phyloP scores from a whole-genome alignment of 2,797 vertebrate genomes.

The Cottoperca gobio region DNA sequence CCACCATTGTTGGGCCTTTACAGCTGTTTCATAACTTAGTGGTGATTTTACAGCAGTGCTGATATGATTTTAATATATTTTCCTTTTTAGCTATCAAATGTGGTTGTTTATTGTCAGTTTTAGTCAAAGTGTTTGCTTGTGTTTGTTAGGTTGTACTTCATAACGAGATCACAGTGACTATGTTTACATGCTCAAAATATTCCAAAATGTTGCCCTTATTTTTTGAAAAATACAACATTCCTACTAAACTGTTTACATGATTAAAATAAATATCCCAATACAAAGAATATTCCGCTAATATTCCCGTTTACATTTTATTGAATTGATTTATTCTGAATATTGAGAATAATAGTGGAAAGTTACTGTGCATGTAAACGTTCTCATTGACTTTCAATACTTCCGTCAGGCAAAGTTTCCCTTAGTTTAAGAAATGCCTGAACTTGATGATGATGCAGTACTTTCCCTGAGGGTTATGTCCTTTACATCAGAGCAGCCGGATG shows the following conservation, averaged over 20 bases:
- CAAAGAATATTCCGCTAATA: too few species aligned
- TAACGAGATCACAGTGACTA: not conserved
- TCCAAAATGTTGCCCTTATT: too few species aligned
- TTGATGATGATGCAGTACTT: not conserved
- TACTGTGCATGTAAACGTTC: too few species aligned
- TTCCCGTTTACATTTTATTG: too few species aligned
- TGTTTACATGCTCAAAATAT: too few species aligned
- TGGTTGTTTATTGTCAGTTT: not conserved
- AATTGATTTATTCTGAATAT: too few species aligned
- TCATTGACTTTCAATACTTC: not conserved
- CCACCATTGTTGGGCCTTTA: not conserved
- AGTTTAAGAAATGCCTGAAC: too few species aligned
- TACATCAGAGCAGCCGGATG: not conserved
- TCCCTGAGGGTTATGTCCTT: not conserved
- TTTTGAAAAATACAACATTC: too few species aligned
- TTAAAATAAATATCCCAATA: too few species aligned
- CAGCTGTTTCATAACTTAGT: not conserved
- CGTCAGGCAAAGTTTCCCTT: too few species aligned
- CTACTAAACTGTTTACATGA: too few species aligned
- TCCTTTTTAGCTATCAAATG: not conserved
- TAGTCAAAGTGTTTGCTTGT: not conserved
- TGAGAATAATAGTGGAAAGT: too few species aligned
- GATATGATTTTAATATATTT: not conserved
- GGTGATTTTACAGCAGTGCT: not conserved
- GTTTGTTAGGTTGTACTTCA: not conserved